Evolutionary conservation across 2,888 invertebrate species (phyloP), one percentile per base, ranked within the genome.

Genomic region (Tetanocera ferruginea): DNA sequence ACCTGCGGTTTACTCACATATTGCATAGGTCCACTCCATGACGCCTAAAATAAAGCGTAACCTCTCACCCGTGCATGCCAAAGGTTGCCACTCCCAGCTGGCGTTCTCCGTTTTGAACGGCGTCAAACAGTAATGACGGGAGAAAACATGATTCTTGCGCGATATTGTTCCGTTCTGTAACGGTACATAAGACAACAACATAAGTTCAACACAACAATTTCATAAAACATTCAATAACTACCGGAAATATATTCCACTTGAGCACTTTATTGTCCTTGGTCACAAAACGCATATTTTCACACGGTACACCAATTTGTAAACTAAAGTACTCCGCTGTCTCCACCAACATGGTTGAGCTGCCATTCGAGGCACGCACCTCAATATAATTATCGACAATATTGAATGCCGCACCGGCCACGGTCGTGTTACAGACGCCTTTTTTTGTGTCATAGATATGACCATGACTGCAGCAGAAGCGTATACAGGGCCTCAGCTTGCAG

Each of bases 381-480:
- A 82, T 76, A n/a, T 64, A n/a, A 9, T 34, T 37, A 11, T 34
- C 52, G 28, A 19, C 8, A 31, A n/a, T 14, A 19, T 55, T 17
- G 31, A 9, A 6, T 9, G 66, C n/a, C 1, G n/a, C 23, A 5
- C 23, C 11, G 14, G 51, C 28, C 3, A 23, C 55, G 34, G 74
- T 64, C 3, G 60, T 11, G n/a, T 62, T 19, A 11, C 87, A 87
- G 19, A 37, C 75, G 3, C 78, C 81, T 0, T 51, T 37, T 31
- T 79, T 19, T 51, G 83, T 70, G 23, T 86, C 85, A 31, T 86
- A 89, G 49, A 83, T 75, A 52, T 83, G 80, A 0, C 83, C 85
- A 0, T 69, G 76, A 0, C 85, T 80, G 71, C 90, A 90, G 75
- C 90, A 90, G 73, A 89, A 87, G 6, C 89, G 84, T 11, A 90